Evolutionary conservation across 2,888 invertebrate species (phyloP).

Genomic region (Muscina levida): DNA sequence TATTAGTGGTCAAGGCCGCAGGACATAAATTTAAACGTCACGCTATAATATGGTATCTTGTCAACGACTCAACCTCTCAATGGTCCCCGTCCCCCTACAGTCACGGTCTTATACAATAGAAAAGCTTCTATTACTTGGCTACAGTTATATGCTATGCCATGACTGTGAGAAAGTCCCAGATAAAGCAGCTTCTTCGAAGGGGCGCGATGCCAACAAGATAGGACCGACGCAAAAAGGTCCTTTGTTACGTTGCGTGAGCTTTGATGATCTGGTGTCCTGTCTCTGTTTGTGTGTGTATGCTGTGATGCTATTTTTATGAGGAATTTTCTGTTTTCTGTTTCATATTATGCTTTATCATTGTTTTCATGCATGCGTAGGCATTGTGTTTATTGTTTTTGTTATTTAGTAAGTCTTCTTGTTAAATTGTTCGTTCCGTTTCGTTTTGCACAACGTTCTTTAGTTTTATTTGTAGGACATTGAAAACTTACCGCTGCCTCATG

Average conservation of each 20-base stretch:
- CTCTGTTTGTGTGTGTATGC: background rate
- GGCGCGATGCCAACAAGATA: no score
- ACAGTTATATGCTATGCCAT: background rate
- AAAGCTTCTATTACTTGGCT: background rate
- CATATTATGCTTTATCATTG: background rate
- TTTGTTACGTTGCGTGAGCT: background rate
- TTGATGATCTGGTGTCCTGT: conserved; percentile 3
- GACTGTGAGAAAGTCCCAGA: no score
- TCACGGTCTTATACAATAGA: no score
- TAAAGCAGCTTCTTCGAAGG: no score
- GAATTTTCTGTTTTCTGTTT: background rate
- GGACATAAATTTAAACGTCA: background rate
- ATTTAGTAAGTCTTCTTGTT: conserved; percentile 11
- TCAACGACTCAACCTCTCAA: no score
- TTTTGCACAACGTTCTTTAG: background rate
- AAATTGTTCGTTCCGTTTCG: background rate
- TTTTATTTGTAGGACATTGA: background rate
- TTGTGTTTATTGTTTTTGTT: background rate
- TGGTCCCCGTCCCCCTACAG: no score
- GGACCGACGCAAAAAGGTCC: background rate
- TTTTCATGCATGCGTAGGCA: background rate
- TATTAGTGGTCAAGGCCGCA: background rate
- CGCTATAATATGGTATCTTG: no score
- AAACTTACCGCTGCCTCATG: conserved; percentile 77
- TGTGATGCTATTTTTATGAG: background rate